A percentile compares a stretch with the other conserved stretches of the same genome.
Evolutionary conservation across 2,797 vertebrate genomes (phyloP).

Genomic region (Sternarchorhynchus goeldii): DNA sequence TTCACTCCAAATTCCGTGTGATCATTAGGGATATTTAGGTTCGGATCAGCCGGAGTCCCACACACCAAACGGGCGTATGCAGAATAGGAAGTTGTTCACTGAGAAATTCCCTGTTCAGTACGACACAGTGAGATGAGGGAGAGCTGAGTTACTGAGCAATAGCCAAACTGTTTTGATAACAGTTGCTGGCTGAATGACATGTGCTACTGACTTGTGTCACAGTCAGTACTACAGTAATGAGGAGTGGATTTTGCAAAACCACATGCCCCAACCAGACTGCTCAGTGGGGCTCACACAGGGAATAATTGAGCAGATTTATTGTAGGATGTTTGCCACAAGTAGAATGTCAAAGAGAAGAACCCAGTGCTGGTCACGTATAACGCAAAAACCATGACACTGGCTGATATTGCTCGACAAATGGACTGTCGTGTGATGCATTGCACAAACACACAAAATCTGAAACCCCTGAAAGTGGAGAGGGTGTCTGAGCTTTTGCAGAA

Average conservation of each 20-base stretch:
- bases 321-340: conserved; percentile 23
- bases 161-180: conserved; percentile 25
- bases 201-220: conserved; percentile 10
- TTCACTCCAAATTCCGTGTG: no score
- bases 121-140: conserved; percentile 10
- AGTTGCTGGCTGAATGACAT: conserved; percentile 31
- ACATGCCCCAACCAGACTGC: conserved; percentile 35
- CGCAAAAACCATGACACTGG: conserved; percentile 37
- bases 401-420: conserved; percentile 31
- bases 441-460: conserved; percentile 35
- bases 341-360: conserved; percentile 35
- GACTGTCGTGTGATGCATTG: conserved; percentile 27
- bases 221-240: conserved; percentile 19
- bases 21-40: no score
- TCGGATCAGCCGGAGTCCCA: no score
- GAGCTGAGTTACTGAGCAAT: conserved; percentile 21
- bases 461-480: conserved; percentile 42
- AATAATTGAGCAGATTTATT: conserved; percentile 27
- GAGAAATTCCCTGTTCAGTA: no score
- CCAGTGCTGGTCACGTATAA: conserved; percentile 32
- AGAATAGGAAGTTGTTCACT: no score
- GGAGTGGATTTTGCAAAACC: conserved; percentile 33
- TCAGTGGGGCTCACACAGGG: conserved; percentile 39
- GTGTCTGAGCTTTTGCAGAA: conserved; percentile 12
- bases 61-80: no score